phyloP scores from a whole-genome alignment of 1,140 invertebrate genomes.

The Bombus polaris region DNA sequence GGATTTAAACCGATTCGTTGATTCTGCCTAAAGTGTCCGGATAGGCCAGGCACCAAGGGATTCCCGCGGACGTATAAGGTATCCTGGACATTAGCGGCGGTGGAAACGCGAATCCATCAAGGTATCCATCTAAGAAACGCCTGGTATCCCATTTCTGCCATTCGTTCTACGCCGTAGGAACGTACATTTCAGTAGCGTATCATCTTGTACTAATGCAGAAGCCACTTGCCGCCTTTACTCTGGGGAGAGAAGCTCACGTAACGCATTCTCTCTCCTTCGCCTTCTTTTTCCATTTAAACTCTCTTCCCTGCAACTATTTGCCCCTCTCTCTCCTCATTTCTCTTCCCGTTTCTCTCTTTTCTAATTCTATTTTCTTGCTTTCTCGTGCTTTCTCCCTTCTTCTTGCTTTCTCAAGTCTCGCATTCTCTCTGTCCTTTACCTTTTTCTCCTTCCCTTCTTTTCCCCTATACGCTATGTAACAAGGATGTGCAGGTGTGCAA shows the following conservation, averaged over 20 bases:
- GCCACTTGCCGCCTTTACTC: conserved; percentile 52
- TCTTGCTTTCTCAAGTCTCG: neutral
- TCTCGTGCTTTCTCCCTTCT: neutral
- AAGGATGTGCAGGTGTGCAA: conserved; percentile 54
- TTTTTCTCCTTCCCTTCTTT: neutral
- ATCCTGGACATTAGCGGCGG: conserved; percentile 44
- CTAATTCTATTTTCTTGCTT: neutral
- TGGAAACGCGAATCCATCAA: conserved; percentile 55
- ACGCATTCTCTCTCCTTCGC: conserved; percentile 43
- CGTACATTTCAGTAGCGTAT: conserved; percentile 53
- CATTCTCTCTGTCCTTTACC: neutral
- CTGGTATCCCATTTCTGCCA: conserved; percentile 52
- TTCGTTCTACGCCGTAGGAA: conserved; percentile 34
- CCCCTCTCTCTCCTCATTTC: neutral
- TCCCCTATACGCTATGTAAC: conserved; percentile 27
- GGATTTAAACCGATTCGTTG: conserved; percentile 43
- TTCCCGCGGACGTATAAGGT: conserved; percentile 37
- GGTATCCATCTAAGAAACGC: conserved; percentile 55
- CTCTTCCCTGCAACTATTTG: conserved; percentile 14
- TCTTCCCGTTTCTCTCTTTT: conserved; percentile 14
- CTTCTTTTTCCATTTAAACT: conserved; percentile 25
- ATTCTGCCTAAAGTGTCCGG: conserved; percentile 8
- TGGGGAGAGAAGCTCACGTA: conserved; percentile 40
- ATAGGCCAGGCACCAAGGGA: neutral
- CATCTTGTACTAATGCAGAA: conserved; percentile 46